phyloP scores from a whole-genome alignment of 2,888 invertebrate genomes.

The Drosophila sordidula region DNA sequence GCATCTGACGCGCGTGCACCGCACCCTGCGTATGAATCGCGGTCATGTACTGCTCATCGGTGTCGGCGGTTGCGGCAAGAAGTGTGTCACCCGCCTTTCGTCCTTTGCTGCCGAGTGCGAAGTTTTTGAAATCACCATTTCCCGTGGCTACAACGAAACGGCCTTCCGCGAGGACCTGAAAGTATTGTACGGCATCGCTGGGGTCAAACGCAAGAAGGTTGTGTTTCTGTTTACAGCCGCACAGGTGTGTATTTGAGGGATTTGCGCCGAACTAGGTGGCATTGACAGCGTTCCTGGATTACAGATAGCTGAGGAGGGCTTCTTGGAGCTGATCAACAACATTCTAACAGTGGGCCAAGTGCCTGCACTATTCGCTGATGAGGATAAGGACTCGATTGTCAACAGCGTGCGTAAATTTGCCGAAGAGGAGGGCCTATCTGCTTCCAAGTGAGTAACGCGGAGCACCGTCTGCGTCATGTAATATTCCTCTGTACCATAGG shows the following conservation, averaged over 20 bases:
- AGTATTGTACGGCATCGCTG: slow-evolving; percentile 90
- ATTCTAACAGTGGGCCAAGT: slow-evolving; percentile 95
- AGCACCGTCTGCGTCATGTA: background rate
- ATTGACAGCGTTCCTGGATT: background rate
- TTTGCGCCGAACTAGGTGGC: background rate
- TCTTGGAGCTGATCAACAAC: slow-evolving; percentile 95
- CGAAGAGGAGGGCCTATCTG: slow-evolving; percentile 89
- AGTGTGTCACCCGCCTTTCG: slow-evolving; percentile 91
- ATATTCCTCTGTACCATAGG: slow-evolving; percentile 82
- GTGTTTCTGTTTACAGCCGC: slow-evolving; percentile 94
- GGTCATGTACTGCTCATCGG: slow-evolving; percentile 95
- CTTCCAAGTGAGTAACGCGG: slow-evolving; percentile 87
- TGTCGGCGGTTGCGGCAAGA: slow-evolving; percentile 95
- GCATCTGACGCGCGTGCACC: slow-evolving; percentile 94
- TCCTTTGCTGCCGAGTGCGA: slow-evolving; percentile 94
- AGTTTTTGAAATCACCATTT: slow-evolving; percentile 92
- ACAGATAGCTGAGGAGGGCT: slow-evolving; percentile 91
- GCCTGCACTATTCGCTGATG: slow-evolving; percentile 94
- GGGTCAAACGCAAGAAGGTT: slow-evolving; percentile 91
- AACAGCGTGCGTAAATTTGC: slow-evolving; percentile 89
- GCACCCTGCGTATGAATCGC: slow-evolving; percentile 91
- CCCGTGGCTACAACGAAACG: slow-evolving; percentile 93
- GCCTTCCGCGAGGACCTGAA: slow-evolving; percentile 95
- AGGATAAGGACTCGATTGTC: slow-evolving; percentile 94
- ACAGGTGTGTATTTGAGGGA: slow-evolving; percentile 86